These are phyloP conservation scores for Lucilia sericata DNA, from an alignment of 1,140 invertebrate genomes.

Conservation along the genomic window DNA sequence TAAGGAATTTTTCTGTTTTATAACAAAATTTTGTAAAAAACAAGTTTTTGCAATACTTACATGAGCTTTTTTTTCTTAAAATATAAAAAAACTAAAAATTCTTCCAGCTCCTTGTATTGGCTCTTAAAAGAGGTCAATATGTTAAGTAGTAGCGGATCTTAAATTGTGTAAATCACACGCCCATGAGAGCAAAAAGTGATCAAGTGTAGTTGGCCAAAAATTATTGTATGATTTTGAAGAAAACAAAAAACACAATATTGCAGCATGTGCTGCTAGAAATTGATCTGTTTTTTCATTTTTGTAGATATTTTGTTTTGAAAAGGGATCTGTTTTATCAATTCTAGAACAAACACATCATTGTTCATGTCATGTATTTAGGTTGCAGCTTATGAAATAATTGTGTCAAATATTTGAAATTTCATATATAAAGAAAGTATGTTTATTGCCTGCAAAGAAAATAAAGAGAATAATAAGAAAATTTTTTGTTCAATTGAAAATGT, in stretches of 20 bases:
- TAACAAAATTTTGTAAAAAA: too few relatives aligned
- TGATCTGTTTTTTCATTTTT: not conserved
- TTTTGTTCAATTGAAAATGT: too few relatives aligned
- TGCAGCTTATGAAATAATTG: constrained; percentile 10
- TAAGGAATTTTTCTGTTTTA: not conserved
- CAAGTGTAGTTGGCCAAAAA: not conserved
- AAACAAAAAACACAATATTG: not conserved
- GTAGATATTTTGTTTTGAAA: not conserved
- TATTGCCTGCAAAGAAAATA: not conserved
- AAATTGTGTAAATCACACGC: not conserved
- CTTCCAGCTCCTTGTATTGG: not conserved
- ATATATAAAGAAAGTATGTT: not conserved
- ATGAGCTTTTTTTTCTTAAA: not conserved
- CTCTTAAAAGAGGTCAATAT: constrained; percentile 35
- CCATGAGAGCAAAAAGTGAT: not conserved
- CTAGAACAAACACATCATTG: not conserved
- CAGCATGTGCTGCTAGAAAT: too few relatives aligned
- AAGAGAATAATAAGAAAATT: not conserved
- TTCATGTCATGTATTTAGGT: constrained; percentile 4
- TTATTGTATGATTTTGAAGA: not conserved
- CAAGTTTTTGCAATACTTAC: not conserved
- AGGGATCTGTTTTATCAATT: not conserved
- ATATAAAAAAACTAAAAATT: not conserved
- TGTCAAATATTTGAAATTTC: constrained; percentile 15
- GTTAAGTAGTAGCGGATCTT: not conserved